A percentile compares a stretch with the other conserved stretches of the same genome.
phyloP scores from a whole-genome alignment of 1,140 invertebrate genomes.

The Lucilia cuprina region DNA sequence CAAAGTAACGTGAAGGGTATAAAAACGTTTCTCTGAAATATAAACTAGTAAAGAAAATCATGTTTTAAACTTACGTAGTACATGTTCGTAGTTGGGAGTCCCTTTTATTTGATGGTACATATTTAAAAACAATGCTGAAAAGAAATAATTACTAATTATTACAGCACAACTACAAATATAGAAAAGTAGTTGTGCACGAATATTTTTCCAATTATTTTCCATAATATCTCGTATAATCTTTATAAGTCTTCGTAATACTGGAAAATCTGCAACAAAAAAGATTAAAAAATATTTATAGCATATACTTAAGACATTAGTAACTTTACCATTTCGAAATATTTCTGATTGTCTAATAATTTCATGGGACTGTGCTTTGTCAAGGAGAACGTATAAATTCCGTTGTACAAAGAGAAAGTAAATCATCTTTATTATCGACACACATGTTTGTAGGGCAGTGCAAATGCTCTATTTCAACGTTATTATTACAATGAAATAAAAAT shows the following conservation, averaged over 20 bases:
- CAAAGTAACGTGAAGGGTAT: too few relatives aligned
- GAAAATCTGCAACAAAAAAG: slow-evolving; percentile 44
- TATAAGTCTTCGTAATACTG: slow-evolving; percentile 38
- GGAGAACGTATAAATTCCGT: slow-evolving; percentile 42
- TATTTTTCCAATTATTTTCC: slow-evolving; percentile 46
- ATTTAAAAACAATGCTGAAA: slow-evolving; percentile 45
- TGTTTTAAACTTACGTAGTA: slow-evolving; percentile 46
- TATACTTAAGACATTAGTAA: background rate
- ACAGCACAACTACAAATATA: slow-evolving; percentile 45
- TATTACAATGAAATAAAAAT: too few relatives aligned
- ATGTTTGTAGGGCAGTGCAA: slow-evolving; percentile 48
- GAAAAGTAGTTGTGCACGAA: slow-evolving; percentile 48
- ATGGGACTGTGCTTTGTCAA: slow-evolving; percentile 45
- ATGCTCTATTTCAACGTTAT: slow-evolving; percentile 42
- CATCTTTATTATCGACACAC: slow-evolving; percentile 51
- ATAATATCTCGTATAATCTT: slow-evolving; percentile 45
- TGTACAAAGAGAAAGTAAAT: slow-evolving; percentile 49
- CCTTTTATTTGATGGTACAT: slow-evolving; percentile 41
- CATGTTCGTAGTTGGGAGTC: slow-evolving; percentile 40
- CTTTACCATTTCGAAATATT: slow-evolving; percentile 46
- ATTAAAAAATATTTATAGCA: background rate
- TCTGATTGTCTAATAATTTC: slow-evolving; percentile 49
- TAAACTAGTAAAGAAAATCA: too few relatives aligned
- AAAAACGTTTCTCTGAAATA: too few relatives aligned
- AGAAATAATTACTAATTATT: slow-evolving; percentile 48